These are phyloP conservation scores for Spinus olivaceus DNA, from an alignment of 2,797 vertebrate species.

Conservation along the genomic window DNA sequence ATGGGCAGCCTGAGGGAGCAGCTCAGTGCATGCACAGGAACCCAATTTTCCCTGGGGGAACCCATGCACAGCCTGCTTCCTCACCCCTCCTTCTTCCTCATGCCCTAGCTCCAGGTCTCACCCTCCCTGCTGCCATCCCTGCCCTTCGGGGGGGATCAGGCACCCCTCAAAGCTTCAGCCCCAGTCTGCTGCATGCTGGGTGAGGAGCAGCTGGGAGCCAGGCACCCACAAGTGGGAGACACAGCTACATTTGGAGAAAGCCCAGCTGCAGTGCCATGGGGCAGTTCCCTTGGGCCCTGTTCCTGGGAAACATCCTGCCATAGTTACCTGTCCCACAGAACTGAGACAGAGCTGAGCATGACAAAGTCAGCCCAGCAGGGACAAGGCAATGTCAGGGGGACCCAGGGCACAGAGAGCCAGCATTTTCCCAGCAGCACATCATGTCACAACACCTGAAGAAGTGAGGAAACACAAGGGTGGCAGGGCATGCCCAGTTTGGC, in stretches of 20 bases:
- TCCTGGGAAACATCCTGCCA: neutral
- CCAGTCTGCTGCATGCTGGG: neutral
- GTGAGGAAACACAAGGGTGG: neutral
- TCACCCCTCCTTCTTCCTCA: neutral
- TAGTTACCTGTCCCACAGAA: neutral
- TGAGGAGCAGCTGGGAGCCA: neutral
- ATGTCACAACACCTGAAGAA: neutral
- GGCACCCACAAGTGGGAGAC: neutral
- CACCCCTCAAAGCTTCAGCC: neutral
- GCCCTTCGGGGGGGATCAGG: neutral
- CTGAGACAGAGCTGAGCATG: neutral
- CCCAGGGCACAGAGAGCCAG: neutral
- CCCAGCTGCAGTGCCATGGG: neutral
- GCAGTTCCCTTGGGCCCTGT: neutral
- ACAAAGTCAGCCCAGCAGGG: neutral
- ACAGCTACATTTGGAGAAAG: neutral
- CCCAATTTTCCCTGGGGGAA: neutral
- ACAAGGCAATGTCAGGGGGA: neutral
- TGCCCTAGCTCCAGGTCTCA: neutral
- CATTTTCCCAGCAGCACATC: neutral
- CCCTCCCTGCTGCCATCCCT: neutral
- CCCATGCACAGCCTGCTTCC: fast-evolving
- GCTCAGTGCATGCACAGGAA: neutral
- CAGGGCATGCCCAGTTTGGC: neutral
- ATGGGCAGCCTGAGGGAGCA: fast-evolving